Percentiles rank a stretch among this genome's conserved stretches.
phyloP scores from a whole-genome alignment of 2,888 invertebrate species.

The Drosophila nigritarsus region DNA sequence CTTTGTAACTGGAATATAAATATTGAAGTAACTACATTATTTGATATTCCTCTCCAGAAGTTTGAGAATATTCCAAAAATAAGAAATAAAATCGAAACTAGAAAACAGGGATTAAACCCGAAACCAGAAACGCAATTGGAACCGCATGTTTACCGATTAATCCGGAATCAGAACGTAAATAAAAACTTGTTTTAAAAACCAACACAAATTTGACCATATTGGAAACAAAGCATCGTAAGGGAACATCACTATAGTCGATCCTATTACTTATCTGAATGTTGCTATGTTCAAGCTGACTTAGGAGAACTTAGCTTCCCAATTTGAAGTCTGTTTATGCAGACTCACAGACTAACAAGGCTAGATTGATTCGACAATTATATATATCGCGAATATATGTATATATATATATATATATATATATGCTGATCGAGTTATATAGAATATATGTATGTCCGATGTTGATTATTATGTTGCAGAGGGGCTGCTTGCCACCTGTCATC shows the following conservation, averaged over 20 bases:
- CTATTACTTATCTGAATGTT: neutral
- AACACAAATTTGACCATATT: too few relatives aligned
- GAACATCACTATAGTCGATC: neutral
- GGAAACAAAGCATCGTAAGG: neutral
- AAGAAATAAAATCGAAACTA: too few relatives aligned
- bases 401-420: fast-evolving
- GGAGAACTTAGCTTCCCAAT: neutral
- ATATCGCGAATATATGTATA: neutral
- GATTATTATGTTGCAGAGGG: neutral
- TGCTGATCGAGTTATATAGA: neutral
- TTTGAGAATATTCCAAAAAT: neutral
- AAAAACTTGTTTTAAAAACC: neutral
- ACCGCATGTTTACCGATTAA: neutral
- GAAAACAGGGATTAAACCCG: fast-evolving
- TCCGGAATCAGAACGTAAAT: neutral
- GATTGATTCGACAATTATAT: neutral
- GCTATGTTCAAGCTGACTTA: neutral
- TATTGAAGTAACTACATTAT: neutral
- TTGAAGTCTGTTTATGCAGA: too few relatives aligned
- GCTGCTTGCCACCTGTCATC: neutral
- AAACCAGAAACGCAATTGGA: neutral
- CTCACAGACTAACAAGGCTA: neutral
- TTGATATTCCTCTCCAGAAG: neutral
- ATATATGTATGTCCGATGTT: neutral
- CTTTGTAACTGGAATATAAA: neutral